phyloP scores from a whole-genome alignment of 2,888 invertebrate genomes.

The Allolobophora icterica region DNA sequence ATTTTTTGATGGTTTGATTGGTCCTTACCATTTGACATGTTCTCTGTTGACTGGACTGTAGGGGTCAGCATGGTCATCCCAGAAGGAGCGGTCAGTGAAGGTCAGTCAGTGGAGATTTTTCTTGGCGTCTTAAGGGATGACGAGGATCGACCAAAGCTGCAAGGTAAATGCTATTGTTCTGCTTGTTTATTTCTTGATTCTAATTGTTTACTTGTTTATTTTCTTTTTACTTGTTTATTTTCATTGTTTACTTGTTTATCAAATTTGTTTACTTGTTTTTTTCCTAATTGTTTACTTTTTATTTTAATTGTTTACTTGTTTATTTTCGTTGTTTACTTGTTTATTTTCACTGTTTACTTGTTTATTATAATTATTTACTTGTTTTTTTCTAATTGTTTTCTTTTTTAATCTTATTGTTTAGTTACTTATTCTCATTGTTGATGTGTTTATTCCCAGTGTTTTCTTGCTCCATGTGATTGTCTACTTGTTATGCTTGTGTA shows the following conservation, averaged over 20 bases:
- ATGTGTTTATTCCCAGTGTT: no score
- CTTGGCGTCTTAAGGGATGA: conserved; percentile 90
- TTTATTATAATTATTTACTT: no score
- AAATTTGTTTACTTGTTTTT: no score
- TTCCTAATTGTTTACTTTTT: no score
- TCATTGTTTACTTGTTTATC: neutral
- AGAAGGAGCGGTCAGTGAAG: conserved; percentile 83
- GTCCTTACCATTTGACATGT: no score
- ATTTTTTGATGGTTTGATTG: neutral
- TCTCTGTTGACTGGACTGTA: conserved; percentile 49
- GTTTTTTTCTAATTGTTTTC: no score
- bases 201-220: neutral
- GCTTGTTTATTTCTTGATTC: neutral
- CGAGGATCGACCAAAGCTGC: conserved; percentile 83
- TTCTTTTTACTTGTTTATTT: neutral
- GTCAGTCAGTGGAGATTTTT: conserved; percentile 83
- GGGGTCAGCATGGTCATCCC: conserved; percentile 86
- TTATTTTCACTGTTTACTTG: no score
- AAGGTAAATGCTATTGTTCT: conserved; percentile 71
- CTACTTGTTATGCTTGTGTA: no score
- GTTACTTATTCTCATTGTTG: no score
- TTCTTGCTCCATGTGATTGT: no score
- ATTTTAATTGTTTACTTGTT: no score
- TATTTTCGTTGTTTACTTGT: neutral
- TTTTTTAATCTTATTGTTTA: no score